A percentile compares a stretch with the other conserved stretches of the same genome.
phyloP scores from a whole-genome alignment of 2,113 vertebrate genomes.

The Eonycteris spelaea region DNA sequence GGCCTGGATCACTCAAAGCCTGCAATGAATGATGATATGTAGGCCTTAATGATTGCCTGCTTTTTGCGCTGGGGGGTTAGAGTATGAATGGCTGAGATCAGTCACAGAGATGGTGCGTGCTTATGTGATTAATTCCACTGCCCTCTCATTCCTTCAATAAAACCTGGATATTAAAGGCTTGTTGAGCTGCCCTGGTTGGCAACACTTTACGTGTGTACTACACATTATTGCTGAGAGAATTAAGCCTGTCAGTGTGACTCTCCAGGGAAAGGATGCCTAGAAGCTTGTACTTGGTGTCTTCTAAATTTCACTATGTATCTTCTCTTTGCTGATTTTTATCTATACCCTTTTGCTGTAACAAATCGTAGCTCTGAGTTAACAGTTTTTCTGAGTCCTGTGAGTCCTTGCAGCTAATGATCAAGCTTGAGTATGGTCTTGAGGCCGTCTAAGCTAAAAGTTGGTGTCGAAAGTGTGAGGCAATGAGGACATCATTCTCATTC shows the following conservation, averaged over 20 bases:
- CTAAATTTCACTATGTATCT: not conserved
- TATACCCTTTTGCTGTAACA: not conserved
- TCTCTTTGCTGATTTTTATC: not conserved
- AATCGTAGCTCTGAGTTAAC: not conserved
- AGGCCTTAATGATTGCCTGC: not conserved
- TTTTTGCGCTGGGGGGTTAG: not conserved
- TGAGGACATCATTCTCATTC: not conserved
- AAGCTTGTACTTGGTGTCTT: not conserved
- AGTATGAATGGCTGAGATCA: not conserved
- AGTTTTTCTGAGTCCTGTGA: not conserved
- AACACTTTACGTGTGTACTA: not conserved
- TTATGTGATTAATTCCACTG: not conserved
- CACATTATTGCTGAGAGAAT: not conserved
- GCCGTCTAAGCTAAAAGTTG: not conserved
- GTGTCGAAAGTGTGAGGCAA: not conserved
- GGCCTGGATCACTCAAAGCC: not conserved
- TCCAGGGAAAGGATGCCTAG: not conserved
- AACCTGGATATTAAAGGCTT: too few relatives aligned
- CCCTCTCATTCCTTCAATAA: accelerated
- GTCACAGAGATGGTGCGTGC: not conserved
- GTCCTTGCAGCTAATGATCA: not conserved
- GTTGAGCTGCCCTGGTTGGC: not conserved
- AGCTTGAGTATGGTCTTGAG: not conserved
- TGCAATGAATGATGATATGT: too few relatives aligned
- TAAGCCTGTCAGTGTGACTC: not conserved